Percentiles rank a stretch among this genome's conserved stretches.
These are phyloP conservation scores for Exocentrus adspersus DNA, from an alignment of 2,888 invertebrate genomes.

Conservation along the genomic window DNA sequence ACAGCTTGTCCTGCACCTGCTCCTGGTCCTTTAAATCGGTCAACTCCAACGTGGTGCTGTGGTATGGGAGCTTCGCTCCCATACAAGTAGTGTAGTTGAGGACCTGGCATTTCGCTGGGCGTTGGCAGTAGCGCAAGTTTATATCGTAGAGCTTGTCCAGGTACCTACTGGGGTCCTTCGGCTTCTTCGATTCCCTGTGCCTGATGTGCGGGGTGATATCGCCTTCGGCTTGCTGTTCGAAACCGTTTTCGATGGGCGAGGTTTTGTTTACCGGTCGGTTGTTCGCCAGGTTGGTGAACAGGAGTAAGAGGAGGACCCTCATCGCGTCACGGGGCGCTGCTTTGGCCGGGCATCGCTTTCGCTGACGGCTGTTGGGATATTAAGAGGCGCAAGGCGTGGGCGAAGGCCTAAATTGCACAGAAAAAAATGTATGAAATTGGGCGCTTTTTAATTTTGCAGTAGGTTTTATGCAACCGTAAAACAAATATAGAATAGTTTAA, in stretches of 20 bases:
- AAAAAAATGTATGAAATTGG: too few species aligned
- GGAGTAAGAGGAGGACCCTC: too few species aligned
- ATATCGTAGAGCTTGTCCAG: constrained; percentile 62
- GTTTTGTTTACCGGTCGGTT: not conserved
- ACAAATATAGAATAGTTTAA: too few species aligned
- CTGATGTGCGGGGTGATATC: constrained; percentile 39
- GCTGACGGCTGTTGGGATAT: too few species aligned
- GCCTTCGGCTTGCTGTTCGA: not conserved
- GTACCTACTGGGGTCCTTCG: constrained; percentile 46
- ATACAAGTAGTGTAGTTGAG: constrained; percentile 77
- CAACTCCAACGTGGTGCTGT: constrained; percentile 79
- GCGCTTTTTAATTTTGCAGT: too few species aligned
- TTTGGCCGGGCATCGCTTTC: too few species aligned
- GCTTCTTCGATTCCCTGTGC: constrained; percentile 43
- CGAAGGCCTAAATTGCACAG: too few species aligned
- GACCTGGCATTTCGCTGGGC: constrained; percentile 76
- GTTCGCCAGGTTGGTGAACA: too few species aligned
- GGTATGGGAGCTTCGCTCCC: constrained; percentile 82
- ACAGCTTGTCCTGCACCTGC: constrained; percentile 75
- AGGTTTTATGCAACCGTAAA: too few species aligned
- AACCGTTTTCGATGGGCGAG: not conserved
- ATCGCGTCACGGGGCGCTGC: too few species aligned
- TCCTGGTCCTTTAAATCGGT: constrained; percentile 77
- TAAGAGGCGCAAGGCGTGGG: too few species aligned
- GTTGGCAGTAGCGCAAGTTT: constrained; percentile 74